phyloP scores from a whole-genome alignment of 2,797 vertebrate genomes.

The Calcarius lapponicus region DNA sequence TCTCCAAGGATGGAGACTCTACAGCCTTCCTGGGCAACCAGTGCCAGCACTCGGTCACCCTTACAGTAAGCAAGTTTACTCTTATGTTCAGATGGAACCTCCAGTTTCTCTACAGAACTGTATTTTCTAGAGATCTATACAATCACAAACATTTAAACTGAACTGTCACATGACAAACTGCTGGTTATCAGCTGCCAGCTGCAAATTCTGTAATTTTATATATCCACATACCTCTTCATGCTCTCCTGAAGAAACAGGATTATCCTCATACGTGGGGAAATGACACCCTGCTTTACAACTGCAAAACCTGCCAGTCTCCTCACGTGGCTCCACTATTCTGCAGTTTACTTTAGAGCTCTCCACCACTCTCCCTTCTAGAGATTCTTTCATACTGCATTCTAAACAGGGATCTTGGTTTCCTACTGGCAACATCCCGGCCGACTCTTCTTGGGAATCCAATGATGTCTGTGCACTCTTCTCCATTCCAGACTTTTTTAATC shows the following conservation, averaged over 20 bases:
- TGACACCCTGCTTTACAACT: slow-evolving; percentile 82
- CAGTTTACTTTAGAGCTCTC: slow-evolving; percentile 81
- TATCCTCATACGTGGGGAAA: slow-evolving; percentile 84
- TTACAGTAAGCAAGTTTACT: neutral
- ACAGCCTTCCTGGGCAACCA: neutral
- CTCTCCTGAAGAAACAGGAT: slow-evolving; percentile 82
- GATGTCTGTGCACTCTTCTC: slow-evolving; percentile 99
- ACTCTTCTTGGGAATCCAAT: slow-evolving; percentile 96
- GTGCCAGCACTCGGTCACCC: neutral
- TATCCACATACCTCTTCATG: slow-evolving; percentile 85
- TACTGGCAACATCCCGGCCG: slow-evolving; percentile 80
- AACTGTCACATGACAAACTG: slow-evolving; percentile 40
- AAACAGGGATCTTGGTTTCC: slow-evolving; percentile 86
- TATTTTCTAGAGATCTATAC: slow-evolving; percentile 29
- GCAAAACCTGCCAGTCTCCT: slow-evolving; percentile 80
- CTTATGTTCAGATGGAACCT: slow-evolving; percentile 13
- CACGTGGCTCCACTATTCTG: slow-evolving; percentile 81
- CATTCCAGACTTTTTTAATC: slow-evolving; percentile 98
- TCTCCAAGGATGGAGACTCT: slow-evolving; percentile 4
- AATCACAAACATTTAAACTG: slow-evolving; percentile 2
- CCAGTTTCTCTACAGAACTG: slow-evolving; percentile 24
- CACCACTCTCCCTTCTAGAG: slow-evolving; percentile 72
- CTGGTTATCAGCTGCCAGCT: slow-evolving; percentile 44
- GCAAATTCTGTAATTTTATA: slow-evolving; percentile 40
- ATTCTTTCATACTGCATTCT: slow-evolving; percentile 84